Evolutionary conservation across 2,888 invertebrate genomes (phyloP).

Genomic region (Eupithecia insigniata): DNA sequence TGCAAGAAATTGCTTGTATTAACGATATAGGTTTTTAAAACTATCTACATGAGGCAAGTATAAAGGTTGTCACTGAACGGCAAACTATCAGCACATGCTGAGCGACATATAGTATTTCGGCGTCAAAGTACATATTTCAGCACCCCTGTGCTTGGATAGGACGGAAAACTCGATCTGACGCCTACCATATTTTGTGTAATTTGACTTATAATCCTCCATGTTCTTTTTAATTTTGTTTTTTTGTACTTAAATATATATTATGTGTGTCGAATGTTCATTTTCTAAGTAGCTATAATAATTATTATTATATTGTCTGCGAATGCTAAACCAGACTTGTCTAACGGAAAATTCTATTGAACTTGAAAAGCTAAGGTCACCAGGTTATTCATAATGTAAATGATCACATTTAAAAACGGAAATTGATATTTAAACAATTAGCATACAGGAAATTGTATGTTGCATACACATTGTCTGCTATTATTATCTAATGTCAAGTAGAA

Average conservation of each 20-base stretch:
- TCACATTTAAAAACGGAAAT: slow-evolving; percentile 27
- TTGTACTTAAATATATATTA: too few species aligned
- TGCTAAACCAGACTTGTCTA: slow-evolving; percentile 2
- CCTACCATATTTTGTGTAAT: too few species aligned
- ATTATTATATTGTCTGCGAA: slow-evolving; percentile 3
- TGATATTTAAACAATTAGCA: slow-evolving; percentile 21
- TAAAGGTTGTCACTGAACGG: too few species aligned
- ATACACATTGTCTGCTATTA: slow-evolving; percentile 16
- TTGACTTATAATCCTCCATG: too few species aligned
- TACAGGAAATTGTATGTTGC: slow-evolving; percentile 28
- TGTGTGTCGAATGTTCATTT: too few species aligned
- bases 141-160: too few species aligned
- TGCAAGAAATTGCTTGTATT: not conserved
- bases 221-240: too few species aligned
- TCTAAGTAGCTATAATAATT: not conserved
- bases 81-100: too few species aligned
- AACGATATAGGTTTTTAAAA: not conserved
- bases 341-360: slow-evolving; percentile 13
- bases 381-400: slow-evolving; percentile 20
- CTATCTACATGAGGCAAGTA: not conserved
- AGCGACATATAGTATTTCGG: too few species aligned
- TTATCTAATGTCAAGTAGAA: slow-evolving; percentile 39
- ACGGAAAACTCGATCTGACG: too few species aligned
- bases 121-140: too few species aligned
- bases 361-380: slow-evolving; percentile 13